Evolutionary conservation across 1,140 invertebrate genomes (phyloP).

Genomic region (Drosophila kanapiae): DNA sequence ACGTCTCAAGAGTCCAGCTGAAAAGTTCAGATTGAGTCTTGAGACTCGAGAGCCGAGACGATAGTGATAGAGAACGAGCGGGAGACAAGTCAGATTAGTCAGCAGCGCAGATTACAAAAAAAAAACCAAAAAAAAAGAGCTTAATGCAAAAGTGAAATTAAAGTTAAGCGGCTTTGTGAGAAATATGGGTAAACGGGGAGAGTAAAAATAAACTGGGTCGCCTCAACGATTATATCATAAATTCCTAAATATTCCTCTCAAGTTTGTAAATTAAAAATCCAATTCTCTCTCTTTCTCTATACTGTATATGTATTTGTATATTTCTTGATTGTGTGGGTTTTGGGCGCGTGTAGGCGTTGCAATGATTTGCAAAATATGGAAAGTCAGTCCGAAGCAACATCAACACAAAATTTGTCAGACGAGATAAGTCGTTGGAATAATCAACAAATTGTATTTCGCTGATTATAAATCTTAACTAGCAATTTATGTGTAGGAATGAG

Average conservation of each 20-base stretch:
- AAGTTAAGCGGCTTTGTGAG: conserved; percentile 5
- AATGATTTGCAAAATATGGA: conserved; percentile 64
- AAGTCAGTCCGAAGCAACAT: conserved; percentile 11
- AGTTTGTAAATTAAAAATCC: not conserved
- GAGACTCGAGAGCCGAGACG: not conserved
- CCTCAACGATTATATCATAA: conserved; percentile 2
- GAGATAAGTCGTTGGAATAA: conserved; percentile 5
- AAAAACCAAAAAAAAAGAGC: not conserved
- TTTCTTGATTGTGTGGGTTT: not conserved
- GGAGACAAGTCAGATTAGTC: conserved; percentile 26
- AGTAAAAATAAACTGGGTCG: conserved; percentile 1
- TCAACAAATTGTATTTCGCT: conserved; percentile 16
- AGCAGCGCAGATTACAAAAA: conserved; percentile 3
- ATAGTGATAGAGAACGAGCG: not conserved
- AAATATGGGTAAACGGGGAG: conserved; percentile 3
- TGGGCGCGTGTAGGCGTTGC: conserved; percentile 40
- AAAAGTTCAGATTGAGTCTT: conserved; percentile 27
- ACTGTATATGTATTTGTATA: not conserved
- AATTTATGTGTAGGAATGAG: not conserved
- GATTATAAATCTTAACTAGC: conserved; percentile 16
- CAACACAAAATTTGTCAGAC: conserved; percentile 12
- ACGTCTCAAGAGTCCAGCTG: conserved; percentile 51
- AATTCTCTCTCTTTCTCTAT: not conserved
- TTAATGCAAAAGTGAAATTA: conserved; percentile 36
- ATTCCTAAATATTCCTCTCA: conserved; percentile 13